Conservation (phyloP, 64 coral and sea anemone genomes). For the Porites lutea region DNA sequence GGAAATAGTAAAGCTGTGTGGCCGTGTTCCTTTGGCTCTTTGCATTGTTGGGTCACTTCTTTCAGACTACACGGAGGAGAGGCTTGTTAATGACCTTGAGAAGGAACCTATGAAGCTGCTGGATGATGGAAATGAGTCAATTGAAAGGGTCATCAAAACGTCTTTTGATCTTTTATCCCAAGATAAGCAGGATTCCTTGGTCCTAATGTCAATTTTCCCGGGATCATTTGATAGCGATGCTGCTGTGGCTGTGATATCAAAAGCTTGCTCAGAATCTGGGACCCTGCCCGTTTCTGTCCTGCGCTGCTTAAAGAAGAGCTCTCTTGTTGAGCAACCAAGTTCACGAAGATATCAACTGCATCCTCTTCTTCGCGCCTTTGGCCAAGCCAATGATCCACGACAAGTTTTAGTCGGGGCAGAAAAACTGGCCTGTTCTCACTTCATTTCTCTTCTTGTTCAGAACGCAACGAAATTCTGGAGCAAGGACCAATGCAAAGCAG, state of each 20-base stretch:
- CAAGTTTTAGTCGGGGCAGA: background rate
- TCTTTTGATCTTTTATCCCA: slow-evolving; percentile 15
- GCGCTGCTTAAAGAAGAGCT: background rate
- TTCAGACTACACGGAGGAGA: slow-evolving; percentile 27
- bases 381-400: background rate
- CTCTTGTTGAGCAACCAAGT: background rate
- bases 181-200: slow-evolving; percentile 2
- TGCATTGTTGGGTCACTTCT: slow-evolving; percentile 27
- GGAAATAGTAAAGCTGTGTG: slow-evolving; percentile 25
- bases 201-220: background rate
- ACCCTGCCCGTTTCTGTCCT: background rate
- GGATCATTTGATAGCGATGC: background rate
- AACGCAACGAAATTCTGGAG: slow-evolving; percentile 4
- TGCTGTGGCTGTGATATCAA: background rate
- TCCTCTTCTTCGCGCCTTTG: slow-evolving; percentile 36
- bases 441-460: background rate
- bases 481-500: slow-evolving; percentile 16
- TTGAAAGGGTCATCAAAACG: slow-evolving; percentile 13
- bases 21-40: slow-evolving; percentile 32
- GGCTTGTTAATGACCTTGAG: slow-evolving; percentile 2
- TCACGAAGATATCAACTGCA: background rate
- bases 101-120: background rate
- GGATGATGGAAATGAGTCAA: slow-evolving; percentile 1
- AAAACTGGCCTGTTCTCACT: slow-evolving; percentile 19
- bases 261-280: background rate